Evolutionary conservation across 2,113 vertebrate species (phyloP).

Genomic region (Alexandromys fortis): DNA sequence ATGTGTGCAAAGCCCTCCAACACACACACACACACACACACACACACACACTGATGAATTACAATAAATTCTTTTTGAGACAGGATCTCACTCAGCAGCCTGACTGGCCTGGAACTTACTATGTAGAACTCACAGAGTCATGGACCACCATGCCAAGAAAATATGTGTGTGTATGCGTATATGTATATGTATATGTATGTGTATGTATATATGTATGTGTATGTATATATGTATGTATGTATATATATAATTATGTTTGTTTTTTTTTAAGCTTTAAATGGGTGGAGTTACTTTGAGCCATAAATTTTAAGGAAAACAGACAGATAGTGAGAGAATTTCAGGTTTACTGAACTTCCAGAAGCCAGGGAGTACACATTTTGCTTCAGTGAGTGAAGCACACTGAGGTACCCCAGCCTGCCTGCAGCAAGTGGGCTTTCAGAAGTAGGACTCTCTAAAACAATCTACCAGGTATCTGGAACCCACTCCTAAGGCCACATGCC

Average conservation of each 20-base stretch:
- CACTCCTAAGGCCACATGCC: neutral
- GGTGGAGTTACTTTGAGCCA: neutral
- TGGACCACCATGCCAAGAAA: neutral
- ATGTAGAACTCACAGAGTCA: neutral
- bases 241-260: neutral
- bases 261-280: neutral
- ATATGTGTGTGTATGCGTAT: too few species aligned
- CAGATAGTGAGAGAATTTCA: neutral
- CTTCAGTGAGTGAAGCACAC: neutral
- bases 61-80: neutral
- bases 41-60: neutral
- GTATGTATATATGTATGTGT: fast-evolving
- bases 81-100: neutral
- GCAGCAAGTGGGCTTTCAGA: too few species aligned
- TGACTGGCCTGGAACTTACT: neutral
- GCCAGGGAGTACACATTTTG: neutral
- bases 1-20: neutral
- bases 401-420: neutral
- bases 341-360: neutral
- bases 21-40: neutral
- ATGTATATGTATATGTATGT: too few species aligned
- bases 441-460: neutral
- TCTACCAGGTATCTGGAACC: neutral
- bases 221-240: fast-evolving
- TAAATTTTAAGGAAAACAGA: neutral